Percentiles rank a stretch among this genome's conserved stretches.
Conservation (phyloP, 2,888 invertebrate species). For the Limnephilus rhombicus region DNA sequence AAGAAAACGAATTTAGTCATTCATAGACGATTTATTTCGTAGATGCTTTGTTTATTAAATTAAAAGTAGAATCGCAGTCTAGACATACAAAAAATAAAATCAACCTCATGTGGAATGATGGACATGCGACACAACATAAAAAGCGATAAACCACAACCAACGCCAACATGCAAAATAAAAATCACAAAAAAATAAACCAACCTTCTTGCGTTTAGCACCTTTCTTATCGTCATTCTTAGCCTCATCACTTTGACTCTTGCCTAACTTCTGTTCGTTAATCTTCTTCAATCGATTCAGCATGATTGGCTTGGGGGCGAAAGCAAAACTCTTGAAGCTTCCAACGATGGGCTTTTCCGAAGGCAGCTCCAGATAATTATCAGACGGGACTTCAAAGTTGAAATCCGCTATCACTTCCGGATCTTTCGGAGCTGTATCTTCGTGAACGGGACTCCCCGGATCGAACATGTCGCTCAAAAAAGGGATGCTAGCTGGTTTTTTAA, state of each 20-base stretch:
- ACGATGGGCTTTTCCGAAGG: constrained; percentile 67
- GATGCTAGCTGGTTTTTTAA: constrained; percentile 70
- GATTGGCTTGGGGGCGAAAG: constrained; percentile 75
- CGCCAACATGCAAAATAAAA: neutral
- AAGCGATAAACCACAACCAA: neutral
- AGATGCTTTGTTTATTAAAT: too few relatives aligned
- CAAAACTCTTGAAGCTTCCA: constrained; percentile 77
- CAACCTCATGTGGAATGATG: too few relatives aligned
- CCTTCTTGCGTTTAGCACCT: constrained; percentile 69
- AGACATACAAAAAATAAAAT: too few relatives aligned
- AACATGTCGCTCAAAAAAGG: constrained; percentile 77
- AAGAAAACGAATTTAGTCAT: too few relatives aligned
- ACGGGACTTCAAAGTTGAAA: constrained; percentile 27
- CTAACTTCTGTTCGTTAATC: constrained; percentile 48
- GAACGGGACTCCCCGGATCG: constrained; percentile 70
- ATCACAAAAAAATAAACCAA: constrained; percentile 46
- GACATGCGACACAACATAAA: neutral
- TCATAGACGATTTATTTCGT: too few relatives aligned
- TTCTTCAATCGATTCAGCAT: constrained; percentile 75
- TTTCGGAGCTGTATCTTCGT: constrained; percentile 64
- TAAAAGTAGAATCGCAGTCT: neutral
- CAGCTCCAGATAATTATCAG: constrained; percentile 69
- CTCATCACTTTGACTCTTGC: neutral
- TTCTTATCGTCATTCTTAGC: constrained; percentile 67
- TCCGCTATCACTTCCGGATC: constrained; percentile 67